These are phyloP conservation scores for Argentina silus DNA, from an alignment of 2,797 vertebrate genomes.

Conservation along the genomic window DNA sequence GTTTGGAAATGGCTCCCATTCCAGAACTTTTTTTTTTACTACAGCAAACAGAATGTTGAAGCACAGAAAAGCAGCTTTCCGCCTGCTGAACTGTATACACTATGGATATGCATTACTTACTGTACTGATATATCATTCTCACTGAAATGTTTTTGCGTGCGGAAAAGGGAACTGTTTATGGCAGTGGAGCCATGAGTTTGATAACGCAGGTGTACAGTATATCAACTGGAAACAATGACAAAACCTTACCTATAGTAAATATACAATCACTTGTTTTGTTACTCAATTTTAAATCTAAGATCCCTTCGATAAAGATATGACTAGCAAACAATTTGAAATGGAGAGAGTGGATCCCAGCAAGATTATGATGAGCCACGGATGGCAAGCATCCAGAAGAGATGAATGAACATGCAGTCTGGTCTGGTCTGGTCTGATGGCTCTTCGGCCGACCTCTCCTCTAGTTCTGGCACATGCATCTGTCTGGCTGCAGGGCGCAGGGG, in stretches of 20 bases:
- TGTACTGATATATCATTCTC: conserved; percentile 1
- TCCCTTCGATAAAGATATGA: not conserved
- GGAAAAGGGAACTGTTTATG: not conserved
- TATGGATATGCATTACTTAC: not conserved
- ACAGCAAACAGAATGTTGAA: conserved; percentile 38
- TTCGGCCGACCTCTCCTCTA: conserved; percentile 65
- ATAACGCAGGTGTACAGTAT: not conserved
- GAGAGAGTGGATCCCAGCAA: conserved; percentile 12
- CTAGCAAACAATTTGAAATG: no score
- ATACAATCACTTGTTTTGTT: not conserved
- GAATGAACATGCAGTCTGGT: conserved; percentile 47
- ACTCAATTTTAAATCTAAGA: not conserved
- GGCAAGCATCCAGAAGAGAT: conserved; percentile 70
- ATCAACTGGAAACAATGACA: conserved; percentile 29
- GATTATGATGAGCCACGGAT: conserved; percentile 61
- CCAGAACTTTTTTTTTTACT: conserved; percentile 39
- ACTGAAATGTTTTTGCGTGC: not conserved
- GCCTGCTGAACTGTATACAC: not conserved
- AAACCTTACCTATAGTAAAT: not conserved
- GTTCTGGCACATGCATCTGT: conserved; percentile 42
- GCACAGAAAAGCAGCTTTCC: conserved; percentile 30
- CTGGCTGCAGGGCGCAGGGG: not conserved
- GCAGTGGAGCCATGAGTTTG: not conserved
- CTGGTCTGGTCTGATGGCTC: conserved; percentile 64
- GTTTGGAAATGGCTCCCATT: conserved; percentile 49